Evolutionary conservation across 2,888 invertebrate species (phyloP).

Genomic region (Agrochola lychnidis): DNA sequence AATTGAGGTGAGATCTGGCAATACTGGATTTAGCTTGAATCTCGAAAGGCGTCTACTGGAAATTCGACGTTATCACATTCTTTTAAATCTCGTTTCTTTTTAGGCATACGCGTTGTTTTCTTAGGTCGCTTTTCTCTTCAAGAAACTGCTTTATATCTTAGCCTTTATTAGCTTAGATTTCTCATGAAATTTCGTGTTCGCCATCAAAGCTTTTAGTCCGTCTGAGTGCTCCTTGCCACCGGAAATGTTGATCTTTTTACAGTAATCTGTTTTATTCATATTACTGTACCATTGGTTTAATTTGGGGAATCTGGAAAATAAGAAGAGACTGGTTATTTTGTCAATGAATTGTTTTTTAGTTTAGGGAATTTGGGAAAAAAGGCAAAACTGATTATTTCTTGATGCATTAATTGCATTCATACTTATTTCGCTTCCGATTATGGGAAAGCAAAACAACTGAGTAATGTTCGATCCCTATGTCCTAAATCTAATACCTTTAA

Average conservation of each 20-base stretch:
- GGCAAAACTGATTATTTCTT: no score
- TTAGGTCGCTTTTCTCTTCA: not conserved
- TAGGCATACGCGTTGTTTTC: not conserved
- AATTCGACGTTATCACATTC: no score
- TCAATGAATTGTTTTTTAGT: no score
- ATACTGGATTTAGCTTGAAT: not conserved
- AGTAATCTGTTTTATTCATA: constrained; percentile 80
- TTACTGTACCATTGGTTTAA: constrained; percentile 77
- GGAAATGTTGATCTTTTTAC: constrained; percentile 78
- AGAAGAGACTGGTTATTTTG: no score
- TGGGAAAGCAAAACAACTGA: no score
- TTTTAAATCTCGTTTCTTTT: not conserved
- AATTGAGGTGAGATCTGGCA: constrained; percentile 3
- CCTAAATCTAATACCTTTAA: no score
- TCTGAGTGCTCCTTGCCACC: constrained; percentile 76
- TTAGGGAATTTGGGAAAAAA: no score
- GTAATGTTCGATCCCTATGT: no score
- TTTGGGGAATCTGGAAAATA: constrained; percentile 79
- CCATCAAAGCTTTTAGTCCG: constrained; percentile 78
- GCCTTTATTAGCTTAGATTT: constrained; percentile 72
- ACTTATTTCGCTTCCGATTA: no score
- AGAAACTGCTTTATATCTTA: constrained; percentile 29
- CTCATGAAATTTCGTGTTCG: constrained; percentile 70
- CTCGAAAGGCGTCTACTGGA: not conserved
- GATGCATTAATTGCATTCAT: no score